phyloP scores from a whole-genome alignment of 1,140 invertebrate species.

The Penaeus chinensis region DNA sequence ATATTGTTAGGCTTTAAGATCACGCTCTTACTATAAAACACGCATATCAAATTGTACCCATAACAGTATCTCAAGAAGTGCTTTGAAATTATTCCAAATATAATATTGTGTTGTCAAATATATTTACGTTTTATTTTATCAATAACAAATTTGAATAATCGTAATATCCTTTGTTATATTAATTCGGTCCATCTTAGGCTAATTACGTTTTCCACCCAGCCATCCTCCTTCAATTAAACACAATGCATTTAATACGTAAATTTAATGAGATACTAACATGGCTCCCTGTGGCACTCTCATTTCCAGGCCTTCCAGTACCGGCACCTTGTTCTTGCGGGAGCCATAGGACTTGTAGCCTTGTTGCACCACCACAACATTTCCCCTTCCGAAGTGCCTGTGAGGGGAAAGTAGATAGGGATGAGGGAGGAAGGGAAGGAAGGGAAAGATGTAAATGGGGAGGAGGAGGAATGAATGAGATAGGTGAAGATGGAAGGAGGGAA shows the following conservation, averaged over 20 bases:
- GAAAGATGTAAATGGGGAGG: neutral
- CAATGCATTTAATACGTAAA: neutral
- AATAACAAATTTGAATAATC: no score
- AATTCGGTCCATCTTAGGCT: neutral
- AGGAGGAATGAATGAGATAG: neutral
- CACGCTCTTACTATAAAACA: no score
- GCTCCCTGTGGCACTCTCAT: constrained; percentile 92
- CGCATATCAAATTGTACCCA: no score
- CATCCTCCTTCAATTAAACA: neutral
- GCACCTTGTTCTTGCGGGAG: constrained; percentile 82
- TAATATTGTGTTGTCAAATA: no score
- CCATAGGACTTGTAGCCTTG: constrained; percentile 90
- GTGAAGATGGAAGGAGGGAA: neutral
- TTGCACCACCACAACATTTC: constrained; percentile 72
- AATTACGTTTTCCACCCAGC: neutral
- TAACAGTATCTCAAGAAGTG: no score
- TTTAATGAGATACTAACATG: constrained; percentile 73
- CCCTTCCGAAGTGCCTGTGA: neutral
- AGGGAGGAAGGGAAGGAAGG: no score
- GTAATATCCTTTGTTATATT: no score
- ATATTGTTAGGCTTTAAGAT: no score
- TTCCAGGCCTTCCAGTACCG: constrained; percentile 86
- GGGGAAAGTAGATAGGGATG: no score
- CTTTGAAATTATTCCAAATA: no score
- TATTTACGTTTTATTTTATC: no score